Conservation (phyloP, 1,140 invertebrate genomes). For the Nasonia longicornis region DNA sequence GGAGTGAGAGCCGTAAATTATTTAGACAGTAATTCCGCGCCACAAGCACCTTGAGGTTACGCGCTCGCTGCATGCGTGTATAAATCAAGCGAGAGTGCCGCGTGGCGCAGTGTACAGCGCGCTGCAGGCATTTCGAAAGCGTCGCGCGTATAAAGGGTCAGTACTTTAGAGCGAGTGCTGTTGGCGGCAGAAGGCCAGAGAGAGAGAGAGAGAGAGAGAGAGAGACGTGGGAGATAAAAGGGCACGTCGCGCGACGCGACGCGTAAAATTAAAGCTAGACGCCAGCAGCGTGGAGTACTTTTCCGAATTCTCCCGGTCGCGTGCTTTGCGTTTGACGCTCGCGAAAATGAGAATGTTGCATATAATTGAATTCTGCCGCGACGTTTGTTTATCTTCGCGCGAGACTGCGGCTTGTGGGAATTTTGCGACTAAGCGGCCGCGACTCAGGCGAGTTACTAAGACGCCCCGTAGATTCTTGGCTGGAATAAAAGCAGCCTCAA, state of each 20-base stretch:
- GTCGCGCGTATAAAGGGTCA: not conserved
- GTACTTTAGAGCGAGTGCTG: not conserved
- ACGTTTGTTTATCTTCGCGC: too few relatives aligned
- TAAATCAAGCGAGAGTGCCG: not conserved
- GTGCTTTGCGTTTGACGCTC: too few relatives aligned
- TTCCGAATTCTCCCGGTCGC: too few relatives aligned
- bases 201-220: not conserved
- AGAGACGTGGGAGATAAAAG: not conserved
- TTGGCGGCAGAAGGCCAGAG: not conserved
- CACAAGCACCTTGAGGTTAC: not conserved
- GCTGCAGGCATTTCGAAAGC: not conserved
- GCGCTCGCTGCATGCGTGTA: not conserved
- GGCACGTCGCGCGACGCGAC: too few relatives aligned
- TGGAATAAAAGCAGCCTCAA: not conserved
- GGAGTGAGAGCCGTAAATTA: not conserved
- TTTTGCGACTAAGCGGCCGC: too few relatives aligned
- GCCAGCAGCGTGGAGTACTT: too few relatives aligned
- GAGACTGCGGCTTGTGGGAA: too few relatives aligned
- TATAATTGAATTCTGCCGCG: too few relatives aligned
- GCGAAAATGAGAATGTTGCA: too few relatives aligned
- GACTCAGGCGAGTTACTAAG: too few relatives aligned
- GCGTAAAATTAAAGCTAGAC: not conserved
- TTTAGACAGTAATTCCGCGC: not conserved
- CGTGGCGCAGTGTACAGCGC: too few relatives aligned
- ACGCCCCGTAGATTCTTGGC: not conserved